phyloP scores from a whole-genome alignment of 2,113 vertebrate genomes.

The Falco punctatus region DNA sequence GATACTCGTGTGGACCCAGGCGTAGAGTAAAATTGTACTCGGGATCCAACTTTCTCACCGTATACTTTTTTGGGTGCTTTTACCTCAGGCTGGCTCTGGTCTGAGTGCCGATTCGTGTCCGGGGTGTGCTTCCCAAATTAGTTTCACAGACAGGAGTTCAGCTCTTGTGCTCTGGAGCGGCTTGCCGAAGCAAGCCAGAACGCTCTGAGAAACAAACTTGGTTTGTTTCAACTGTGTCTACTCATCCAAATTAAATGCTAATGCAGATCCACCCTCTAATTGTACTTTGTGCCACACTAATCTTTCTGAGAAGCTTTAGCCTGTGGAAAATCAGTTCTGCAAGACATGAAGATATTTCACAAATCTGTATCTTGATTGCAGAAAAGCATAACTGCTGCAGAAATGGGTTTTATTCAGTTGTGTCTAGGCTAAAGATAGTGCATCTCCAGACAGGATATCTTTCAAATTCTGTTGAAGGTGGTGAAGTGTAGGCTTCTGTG shows the following conservation, averaged over 20 bases:
- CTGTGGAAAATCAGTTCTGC: neutral
- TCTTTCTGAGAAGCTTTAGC: neutral
- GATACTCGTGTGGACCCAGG: neutral
- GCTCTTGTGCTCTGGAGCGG: neutral
- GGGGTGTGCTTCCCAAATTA: neutral
- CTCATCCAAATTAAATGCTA: neutral
- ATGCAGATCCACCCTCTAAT: neutral
- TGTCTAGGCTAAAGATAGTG: neutral
- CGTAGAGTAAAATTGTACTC: neutral
- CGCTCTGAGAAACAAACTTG: too few relatives aligned
- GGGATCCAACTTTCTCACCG: neutral
- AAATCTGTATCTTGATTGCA: neutral
- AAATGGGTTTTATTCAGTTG: neutral
- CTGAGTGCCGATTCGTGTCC: fast-evolving
- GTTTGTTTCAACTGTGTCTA: neutral
- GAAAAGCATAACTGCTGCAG: neutral
- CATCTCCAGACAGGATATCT: neutral
- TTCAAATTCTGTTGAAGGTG: neutral
- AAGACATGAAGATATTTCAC: neutral
- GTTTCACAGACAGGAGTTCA: neutral
- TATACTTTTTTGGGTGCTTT: neutral
- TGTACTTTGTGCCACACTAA: neutral
- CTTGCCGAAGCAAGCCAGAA: fast-evolving
- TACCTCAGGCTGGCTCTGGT: neutral
- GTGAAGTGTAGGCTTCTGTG: neutral